Evolutionary conservation across 2,888 invertebrate genomes (phyloP).

Genomic region (Papilio elwesi): DNA sequence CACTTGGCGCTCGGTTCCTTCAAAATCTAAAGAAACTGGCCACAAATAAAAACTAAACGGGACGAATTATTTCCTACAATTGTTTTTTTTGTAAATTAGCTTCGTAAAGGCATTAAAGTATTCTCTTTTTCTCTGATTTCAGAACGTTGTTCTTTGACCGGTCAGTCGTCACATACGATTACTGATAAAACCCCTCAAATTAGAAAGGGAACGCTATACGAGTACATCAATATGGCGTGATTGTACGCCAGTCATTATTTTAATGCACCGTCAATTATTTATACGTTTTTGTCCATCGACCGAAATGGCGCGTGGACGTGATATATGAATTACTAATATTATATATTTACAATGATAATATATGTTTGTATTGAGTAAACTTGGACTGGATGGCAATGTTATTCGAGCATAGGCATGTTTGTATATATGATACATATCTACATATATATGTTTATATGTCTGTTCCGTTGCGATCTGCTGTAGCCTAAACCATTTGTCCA

Average conservation of each 20-base stretch:
- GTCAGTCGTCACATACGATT: constrained; percentile 2
- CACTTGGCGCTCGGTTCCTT: no score
- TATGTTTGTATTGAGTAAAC: no score
- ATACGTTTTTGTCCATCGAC: neutral
- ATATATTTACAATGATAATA: no score
- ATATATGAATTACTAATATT: neutral
- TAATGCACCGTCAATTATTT: constrained; percentile 17
- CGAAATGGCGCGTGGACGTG: neutral
- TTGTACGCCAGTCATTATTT: constrained; percentile 3
- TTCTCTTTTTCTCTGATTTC: neutral
- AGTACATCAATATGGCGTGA: neutral
- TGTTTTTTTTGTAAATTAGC: neutral
- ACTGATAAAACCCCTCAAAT: neutral
- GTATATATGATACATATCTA: no score
- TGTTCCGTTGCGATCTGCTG: no score
- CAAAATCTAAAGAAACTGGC: no score
- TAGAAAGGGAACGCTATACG: neutral
- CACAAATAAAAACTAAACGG: no score
- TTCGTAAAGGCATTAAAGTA: neutral
- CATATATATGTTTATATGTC: no score
- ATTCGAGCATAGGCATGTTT: no score
- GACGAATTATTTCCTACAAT: no score
- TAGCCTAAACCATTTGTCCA: no score
- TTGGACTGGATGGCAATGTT: no score
- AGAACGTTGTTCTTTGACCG: constrained; percentile 3